Conservation (phyloP, 2,113 vertebrate species). For the Lepus americanus region DNA sequence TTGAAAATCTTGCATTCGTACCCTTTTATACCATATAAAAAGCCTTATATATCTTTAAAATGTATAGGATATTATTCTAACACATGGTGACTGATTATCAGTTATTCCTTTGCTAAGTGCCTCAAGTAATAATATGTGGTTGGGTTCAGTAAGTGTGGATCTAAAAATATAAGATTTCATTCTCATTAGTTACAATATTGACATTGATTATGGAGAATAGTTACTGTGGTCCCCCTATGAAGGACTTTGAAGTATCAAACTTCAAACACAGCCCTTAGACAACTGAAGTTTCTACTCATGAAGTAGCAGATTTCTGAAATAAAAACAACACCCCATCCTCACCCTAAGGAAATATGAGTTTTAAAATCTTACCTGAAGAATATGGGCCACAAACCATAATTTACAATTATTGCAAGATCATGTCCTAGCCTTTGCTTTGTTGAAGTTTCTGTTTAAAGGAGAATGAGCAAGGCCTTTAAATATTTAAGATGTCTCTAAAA, state of each 20-base stretch:
- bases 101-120: neutral
- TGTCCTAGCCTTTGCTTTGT: slow-evolving; percentile 25
- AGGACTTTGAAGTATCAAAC: neutral
- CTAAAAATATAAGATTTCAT: slow-evolving; percentile 6
- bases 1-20: neutral
- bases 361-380: neutral
- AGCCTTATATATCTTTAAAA: neutral
- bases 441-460: slow-evolving; percentile 60
- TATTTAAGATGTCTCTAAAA: slow-evolving; percentile 72
- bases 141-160: neutral
- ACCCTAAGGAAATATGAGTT: neutral
- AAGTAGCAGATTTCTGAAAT: neutral
- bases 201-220: neutral
- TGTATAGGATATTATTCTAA: neutral
- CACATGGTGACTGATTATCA: neutral
- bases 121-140: neutral
- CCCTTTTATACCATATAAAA: neutral
- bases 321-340: neutral
- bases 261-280: neutral
- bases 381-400: neutral
- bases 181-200: neutral
- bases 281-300: neutral
- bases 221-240: neutral
- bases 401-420: slow-evolving; percentile 34
- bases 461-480: slow-evolving; percentile 64